Conservation (phyloP, 2,113 vertebrate species). For the Centropus bengalensis region DNA sequence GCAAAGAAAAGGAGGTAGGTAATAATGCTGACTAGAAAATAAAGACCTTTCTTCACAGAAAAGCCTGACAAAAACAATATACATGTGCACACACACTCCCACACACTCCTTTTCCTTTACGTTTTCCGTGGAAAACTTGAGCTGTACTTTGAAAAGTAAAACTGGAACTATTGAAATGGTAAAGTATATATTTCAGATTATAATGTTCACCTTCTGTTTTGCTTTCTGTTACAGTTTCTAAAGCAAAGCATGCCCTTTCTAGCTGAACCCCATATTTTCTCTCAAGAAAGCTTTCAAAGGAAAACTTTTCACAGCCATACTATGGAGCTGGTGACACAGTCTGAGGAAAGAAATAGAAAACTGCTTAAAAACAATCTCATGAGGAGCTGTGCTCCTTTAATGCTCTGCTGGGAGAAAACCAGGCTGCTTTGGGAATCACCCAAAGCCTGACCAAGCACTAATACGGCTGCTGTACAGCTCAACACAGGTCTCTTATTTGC, state of each 20-base stretch:
- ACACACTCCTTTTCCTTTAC: background rate
- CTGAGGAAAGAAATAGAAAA: background rate
- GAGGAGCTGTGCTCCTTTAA: background rate
- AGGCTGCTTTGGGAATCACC: background rate
- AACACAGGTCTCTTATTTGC: background rate
- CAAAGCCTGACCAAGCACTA: background rate
- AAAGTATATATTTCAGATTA: background rate
- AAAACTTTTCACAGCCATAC: background rate
- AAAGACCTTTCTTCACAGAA: slow-evolving; percentile 16
- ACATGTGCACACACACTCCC: background rate
- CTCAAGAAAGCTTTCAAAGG: background rate
- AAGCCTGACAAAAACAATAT: background rate
- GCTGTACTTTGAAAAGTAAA: slow-evolving; percentile 22
- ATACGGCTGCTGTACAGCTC: background rate
- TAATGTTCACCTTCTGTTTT: background rate
- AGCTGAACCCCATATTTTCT: background rate
- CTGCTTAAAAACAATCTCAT: background rate
- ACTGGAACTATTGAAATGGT: background rate
- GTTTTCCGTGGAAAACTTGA: background rate
- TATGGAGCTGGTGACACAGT: background rate
- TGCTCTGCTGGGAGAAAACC: background rate
- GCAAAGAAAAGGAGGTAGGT: slow-evolving; percentile 13
- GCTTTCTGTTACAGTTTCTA: background rate
- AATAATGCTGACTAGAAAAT: background rate
- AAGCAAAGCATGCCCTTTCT: background rate